Evolutionary conservation across 1,140 invertebrate species (phyloP).

Genomic region (Drosophila simulans): DNA sequence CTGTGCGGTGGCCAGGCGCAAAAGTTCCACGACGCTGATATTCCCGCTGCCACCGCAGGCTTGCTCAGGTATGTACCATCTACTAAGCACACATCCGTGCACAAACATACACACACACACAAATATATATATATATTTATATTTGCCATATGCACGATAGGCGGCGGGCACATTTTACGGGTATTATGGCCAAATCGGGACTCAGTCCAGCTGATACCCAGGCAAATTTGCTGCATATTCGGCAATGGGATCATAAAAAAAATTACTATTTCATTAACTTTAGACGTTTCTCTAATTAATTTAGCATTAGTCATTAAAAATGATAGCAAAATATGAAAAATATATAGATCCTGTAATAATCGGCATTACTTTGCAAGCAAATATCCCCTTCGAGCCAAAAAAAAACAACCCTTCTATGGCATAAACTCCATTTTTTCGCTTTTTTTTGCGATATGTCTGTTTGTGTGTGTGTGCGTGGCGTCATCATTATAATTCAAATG

Average conservation of each 20-base stretch:
- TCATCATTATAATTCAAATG: constrained; percentile 82
- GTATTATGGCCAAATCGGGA: constrained; percentile 8
- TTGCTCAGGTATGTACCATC: constrained; percentile 91
- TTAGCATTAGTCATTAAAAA: neutral
- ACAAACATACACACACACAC: no score
- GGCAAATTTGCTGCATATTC: no score
- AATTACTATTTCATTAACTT: no score
- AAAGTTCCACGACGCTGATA: constrained; percentile 96
- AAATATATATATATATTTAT: neutral
- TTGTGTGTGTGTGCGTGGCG: constrained; percentile 59
- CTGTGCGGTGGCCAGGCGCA: constrained; percentile 95
- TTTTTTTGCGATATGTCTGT: constrained; percentile 14
- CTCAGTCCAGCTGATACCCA: neutral
- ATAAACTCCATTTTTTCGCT: constrained; percentile 18
- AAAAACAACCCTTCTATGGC: constrained; percentile 22
- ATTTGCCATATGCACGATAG: neutral
- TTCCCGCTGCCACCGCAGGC: constrained; percentile 97
- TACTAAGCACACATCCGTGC: neutral
- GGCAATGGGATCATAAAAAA: no score
- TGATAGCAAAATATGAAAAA: no score
- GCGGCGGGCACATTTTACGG: constrained; percentile 14
- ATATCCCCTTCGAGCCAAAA: constrained; percentile 17
- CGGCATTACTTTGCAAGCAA: neutral
- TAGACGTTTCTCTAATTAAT: no score
- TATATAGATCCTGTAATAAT: no score